phyloP scores from a whole-genome alignment of 2,888 invertebrate species.

The Parascotia fuliginaria region DNA sequence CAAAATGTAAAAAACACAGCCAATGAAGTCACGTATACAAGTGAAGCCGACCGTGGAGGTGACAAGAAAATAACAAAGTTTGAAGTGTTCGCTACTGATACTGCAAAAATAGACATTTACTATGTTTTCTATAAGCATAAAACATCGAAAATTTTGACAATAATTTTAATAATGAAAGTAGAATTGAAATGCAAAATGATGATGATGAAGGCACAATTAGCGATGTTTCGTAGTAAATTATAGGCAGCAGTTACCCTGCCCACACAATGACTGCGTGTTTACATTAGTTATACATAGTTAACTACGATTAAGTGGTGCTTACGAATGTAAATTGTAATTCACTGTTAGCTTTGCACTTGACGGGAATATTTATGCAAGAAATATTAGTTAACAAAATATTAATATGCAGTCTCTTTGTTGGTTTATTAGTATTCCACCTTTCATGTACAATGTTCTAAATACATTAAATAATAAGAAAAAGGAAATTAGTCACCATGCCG shows the following conservation, averaged over 20 bases:
- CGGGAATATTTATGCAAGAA: conserved; percentile 24
- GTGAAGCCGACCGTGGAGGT: conserved; percentile 74
- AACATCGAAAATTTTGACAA: too few species aligned
- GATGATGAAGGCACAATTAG: conserved; percentile 50
- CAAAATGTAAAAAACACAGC: conserved; percentile 62
- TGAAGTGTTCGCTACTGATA: conserved; percentile 44
- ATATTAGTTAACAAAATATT: background rate
- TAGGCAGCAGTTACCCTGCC: conserved; percentile 47
- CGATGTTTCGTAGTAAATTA: conserved; percentile 54
- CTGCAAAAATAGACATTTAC: conserved; percentile 40
- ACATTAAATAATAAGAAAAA: conserved; percentile 21
- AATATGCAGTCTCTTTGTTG: background rate
- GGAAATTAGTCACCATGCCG: conserved; percentile 46
- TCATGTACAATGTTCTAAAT: too few species aligned
- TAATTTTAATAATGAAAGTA: conserved; percentile 38
- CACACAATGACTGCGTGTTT: conserved; percentile 49
- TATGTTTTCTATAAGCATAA: too few species aligned
- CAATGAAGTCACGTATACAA: conserved; percentile 75
- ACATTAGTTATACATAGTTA: conserved; percentile 50
- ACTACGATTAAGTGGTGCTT: conserved; percentile 55
- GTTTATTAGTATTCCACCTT: background rate
- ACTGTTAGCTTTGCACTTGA: conserved; percentile 32
- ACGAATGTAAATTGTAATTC: conserved; percentile 39
- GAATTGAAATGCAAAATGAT: too few species aligned
- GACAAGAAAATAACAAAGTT: conserved; percentile 62